Evolutionary conservation across 2,888 invertebrate species (phyloP).

Genomic region (Galerucella pusilla): DNA sequence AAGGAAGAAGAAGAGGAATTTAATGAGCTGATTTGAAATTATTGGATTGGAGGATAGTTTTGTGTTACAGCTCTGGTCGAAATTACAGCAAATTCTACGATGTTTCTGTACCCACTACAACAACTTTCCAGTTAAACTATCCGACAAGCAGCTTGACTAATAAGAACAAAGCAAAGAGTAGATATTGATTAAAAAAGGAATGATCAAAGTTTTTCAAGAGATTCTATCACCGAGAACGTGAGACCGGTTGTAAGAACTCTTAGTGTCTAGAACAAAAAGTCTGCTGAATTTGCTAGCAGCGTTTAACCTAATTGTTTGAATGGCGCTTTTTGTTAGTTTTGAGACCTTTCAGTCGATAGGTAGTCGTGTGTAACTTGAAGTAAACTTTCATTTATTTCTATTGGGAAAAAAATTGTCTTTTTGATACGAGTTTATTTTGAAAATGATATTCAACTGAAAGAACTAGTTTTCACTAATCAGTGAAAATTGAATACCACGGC

Average conservation of each 20-base stretch:
- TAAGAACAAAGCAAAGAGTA: constrained; percentile 6
- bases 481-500: too few relatives aligned
- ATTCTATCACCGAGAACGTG: constrained; percentile 23
- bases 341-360: constrained; percentile 14
- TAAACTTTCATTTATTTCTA: constrained; percentile 21
- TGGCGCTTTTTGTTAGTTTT: constrained; percentile 26
- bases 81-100: too few relatives aligned
- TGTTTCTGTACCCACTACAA: too few relatives aligned
- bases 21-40: too few relatives aligned
- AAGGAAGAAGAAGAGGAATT: too few relatives aligned
- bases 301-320: constrained; percentile 40
- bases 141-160: background rate
- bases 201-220: constrained; percentile 29
- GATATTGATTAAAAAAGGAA: constrained; percentile 36
- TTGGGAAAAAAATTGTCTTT: background rate
- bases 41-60: too few relatives aligned
- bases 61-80: too few relatives aligned
- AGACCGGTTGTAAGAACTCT: constrained; percentile 27
- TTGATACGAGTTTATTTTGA: background rate
- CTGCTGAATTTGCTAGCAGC: constrained; percentile 36
- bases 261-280: constrained; percentile 36
- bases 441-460: too few relatives aligned
- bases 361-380: constrained; percentile 16
- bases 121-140: background rate
- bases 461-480: too few relatives aligned